Base-by-base conservation (phyloP, 1,140 invertebrate species). In the Bombus confusus region DNA sequence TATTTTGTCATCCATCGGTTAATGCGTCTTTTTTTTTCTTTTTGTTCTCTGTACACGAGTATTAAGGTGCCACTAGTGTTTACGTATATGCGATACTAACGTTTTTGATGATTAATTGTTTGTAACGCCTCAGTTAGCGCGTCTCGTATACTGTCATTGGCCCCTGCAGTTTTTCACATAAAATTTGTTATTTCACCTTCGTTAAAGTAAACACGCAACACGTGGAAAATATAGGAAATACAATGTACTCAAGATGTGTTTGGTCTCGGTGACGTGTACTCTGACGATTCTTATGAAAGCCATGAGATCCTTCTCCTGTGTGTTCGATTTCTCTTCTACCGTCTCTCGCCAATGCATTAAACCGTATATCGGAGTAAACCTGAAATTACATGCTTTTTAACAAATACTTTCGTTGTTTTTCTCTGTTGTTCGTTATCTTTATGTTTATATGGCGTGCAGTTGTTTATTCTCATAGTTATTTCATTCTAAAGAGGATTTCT, bases 271-370 rank as follows among this genome's bases (percentile, higher is more conserved):
- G 22, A 86, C 86, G 68, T 90, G 83, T 52, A 93, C 86, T 80
- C 85, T 88, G 15, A 91, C 43, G 66, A 93, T 91, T 86, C 90
- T 82, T 13, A 92, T 41, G 57, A 93, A 93, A 59, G 80, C 88
- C 85, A 91, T 91, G 59, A 92, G 87, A 76, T 92, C 90, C 34
- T 82, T 82, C 4, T 81, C 59, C 72, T 18, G 43, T 31, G 22
- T 66, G 2, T 77, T 28, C 3, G 34, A 64, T 66, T 64, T 41
- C 3, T 62, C 52, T 43, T 47, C 57, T 18, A 72, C 64, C 64
- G 57, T 81, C 64, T 83, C 41, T 81, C 80, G 83, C 52, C 52
- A 75, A 77, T 59, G 43, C 31, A 39, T 47, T 64, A 74, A 69
- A 77, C 47, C 47, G 28, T 25, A 66, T 18, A 85, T 88, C 59